phyloP scores from a whole-genome alignment of 2,113 vertebrate species.

The Ploceus nigricollis region DNA sequence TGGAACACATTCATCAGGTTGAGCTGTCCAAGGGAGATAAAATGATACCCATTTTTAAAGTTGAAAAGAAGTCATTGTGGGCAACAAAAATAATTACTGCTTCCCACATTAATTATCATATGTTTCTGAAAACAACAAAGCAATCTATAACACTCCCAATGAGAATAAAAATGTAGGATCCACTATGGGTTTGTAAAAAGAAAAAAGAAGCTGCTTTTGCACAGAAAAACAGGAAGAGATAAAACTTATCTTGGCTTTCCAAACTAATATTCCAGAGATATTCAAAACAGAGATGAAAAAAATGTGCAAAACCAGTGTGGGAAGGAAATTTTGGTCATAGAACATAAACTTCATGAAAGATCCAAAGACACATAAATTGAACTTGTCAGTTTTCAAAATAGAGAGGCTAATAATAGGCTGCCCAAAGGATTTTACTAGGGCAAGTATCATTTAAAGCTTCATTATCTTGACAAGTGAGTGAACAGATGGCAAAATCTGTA shows the following conservation, averaged over 20 bases:
- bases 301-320: background rate
- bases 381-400: conserved; percentile 15
- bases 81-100: background rate
- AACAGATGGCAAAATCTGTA: conserved; percentile 47
- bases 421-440: background rate
- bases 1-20: background rate
- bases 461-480: conserved; percentile 38
- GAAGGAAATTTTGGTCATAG: conserved; percentile 22
- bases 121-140: background rate
- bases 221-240: conserved; percentile 2
- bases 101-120: background rate
- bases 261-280: conserved; percentile 3
- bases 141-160: background rate
- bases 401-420: conserved; percentile 30
- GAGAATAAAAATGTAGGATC: background rate
- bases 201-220: background rate
- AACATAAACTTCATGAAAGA: background rate
- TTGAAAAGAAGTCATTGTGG: background rate
- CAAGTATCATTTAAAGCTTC: conserved; percentile 46
- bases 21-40: background rate
- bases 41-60: background rate
- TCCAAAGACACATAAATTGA: conserved; percentile 7
- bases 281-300: conserved; percentile 8
- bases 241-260: conserved; percentile 19
- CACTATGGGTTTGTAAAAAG: background rate